phyloP scores from a whole-genome alignment of 2,888 invertebrate genomes.

The Opisthograptis luteolata region DNA sequence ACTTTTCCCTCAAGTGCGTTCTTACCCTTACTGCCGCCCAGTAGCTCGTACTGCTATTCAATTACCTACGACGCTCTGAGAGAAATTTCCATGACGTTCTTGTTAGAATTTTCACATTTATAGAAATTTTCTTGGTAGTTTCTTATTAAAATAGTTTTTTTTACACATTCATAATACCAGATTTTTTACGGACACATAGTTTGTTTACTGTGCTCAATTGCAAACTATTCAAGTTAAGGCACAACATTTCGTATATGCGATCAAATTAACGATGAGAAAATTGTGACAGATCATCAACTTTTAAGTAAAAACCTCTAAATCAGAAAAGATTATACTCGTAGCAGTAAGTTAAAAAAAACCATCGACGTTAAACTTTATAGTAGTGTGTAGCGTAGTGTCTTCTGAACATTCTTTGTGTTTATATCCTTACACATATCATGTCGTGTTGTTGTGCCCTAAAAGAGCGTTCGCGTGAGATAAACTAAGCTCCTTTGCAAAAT shows the following conservation, averaged over 20 bases:
- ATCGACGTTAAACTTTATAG: constrained; percentile 11
- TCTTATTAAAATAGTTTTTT: background rate
- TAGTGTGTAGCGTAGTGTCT: constrained; percentile 21
- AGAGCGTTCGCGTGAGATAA: constrained; percentile 19
- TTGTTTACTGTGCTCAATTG: no score
- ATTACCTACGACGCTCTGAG: constrained; percentile 65
- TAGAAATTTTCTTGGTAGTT: constrained; percentile 23
- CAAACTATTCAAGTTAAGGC: no score
- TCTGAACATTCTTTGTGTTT: constrained; percentile 11
- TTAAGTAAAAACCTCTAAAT: background rate
- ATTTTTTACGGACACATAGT: no score
- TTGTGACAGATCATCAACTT: no score
- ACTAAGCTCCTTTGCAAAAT: constrained; percentile 48
- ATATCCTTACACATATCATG: constrained; percentile 13
- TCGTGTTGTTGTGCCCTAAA: constrained; percentile 19
- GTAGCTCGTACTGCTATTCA: constrained; percentile 72
- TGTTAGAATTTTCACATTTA: constrained; percentile 48
- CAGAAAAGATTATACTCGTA: constrained; percentile 11
- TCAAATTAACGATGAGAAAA: no score
- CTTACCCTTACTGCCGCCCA: constrained; percentile 52
- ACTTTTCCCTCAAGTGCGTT: constrained; percentile 3
- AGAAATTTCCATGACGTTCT: constrained; percentile 65
- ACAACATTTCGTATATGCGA: no score
- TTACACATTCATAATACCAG: no score
- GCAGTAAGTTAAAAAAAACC: constrained; percentile 10